Evolutionary conservation across 2,797 vertebrate species (phyloP).

Genomic region (Schizopygopsis malacanthus): DNA sequence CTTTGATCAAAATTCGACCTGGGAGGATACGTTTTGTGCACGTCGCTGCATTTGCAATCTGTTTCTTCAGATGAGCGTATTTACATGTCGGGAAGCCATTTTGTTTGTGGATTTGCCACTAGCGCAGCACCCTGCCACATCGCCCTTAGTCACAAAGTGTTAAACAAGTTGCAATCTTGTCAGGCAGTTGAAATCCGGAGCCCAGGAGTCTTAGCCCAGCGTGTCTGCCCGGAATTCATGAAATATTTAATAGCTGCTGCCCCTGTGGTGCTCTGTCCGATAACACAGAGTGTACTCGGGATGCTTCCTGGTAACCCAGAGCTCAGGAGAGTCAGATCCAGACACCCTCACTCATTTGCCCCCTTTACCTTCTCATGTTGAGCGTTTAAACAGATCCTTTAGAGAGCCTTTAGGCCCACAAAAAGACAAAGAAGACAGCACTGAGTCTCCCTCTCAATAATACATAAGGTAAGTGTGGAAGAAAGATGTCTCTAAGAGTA

Average conservation of each 20-base stretch:
- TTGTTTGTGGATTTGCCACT: neutral
- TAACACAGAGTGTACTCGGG: constrained; percentile 1
- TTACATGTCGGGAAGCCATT: neutral
- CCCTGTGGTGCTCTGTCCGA: neutral
- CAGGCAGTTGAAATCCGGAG: constrained; percentile 28
- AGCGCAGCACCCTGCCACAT: constrained; percentile 3
- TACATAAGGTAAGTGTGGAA: constrained; percentile 33
- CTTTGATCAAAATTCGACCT: neutral
- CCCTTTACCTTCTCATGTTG: constrained; percentile 37
- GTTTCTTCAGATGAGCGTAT: neutral
- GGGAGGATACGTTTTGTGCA: neutral
- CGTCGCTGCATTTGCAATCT: neutral
- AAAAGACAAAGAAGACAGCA: constrained; percentile 46
- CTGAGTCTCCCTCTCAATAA: constrained; percentile 47
- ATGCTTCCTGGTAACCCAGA: constrained; percentile 18
- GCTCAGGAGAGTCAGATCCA: constrained; percentile 8
- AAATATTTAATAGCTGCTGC: constrained; percentile 40
- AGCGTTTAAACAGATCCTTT: constrained; percentile 45
- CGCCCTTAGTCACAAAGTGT: constrained; percentile 26
- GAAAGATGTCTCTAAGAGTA: constrained; percentile 10
- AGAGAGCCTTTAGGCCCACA: constrained; percentile 34
- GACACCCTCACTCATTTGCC: constrained; percentile 35
- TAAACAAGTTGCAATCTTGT: constrained; percentile 39
- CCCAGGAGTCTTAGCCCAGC: constrained; percentile 20
- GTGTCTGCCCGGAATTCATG: constrained; percentile 26